These are phyloP conservation scores for Rhineura floridana DNA, from an alignment of 2,113 vertebrate genomes.

Conservation along the genomic window DNA sequence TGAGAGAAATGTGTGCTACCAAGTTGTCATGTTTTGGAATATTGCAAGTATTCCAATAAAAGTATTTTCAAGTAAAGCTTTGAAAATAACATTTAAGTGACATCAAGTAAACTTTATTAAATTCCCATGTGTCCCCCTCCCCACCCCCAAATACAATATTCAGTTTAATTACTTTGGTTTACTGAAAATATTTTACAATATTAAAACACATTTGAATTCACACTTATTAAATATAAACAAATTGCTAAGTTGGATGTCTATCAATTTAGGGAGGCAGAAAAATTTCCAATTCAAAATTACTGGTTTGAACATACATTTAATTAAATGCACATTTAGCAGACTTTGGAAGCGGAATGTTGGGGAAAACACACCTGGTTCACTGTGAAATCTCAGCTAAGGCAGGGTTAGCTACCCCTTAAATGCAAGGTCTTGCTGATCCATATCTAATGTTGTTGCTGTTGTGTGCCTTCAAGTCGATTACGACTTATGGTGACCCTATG, in stretches of 20 bases:
- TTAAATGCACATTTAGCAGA: not conserved
- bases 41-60: not conserved
- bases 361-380: not conserved
- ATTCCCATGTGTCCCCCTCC: no score
- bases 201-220: not conserved
- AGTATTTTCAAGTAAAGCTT: not conserved
- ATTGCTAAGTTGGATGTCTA: not conserved
- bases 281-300: not conserved
- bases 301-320: not conserved
- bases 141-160: not conserved
- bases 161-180: not conserved
- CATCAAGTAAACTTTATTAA: not conserved
- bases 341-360: not conserved
- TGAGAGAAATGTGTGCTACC: not conserved
- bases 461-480: no score
- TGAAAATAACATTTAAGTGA: no score
- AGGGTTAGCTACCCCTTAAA: not conserved
- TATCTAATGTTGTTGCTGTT: no score
- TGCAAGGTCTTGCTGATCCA: not conserved
- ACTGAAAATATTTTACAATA: not conserved
- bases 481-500: no score
- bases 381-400: not conserved
- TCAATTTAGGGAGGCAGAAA: not conserved
- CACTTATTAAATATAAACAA: not conserved
- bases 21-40: not conserved